Evolutionary conservation across 2,888 invertebrate genomes (phyloP), one percentile per base, ranked within the genome.

Genomic region (Eurytoma adleriae): DNA sequence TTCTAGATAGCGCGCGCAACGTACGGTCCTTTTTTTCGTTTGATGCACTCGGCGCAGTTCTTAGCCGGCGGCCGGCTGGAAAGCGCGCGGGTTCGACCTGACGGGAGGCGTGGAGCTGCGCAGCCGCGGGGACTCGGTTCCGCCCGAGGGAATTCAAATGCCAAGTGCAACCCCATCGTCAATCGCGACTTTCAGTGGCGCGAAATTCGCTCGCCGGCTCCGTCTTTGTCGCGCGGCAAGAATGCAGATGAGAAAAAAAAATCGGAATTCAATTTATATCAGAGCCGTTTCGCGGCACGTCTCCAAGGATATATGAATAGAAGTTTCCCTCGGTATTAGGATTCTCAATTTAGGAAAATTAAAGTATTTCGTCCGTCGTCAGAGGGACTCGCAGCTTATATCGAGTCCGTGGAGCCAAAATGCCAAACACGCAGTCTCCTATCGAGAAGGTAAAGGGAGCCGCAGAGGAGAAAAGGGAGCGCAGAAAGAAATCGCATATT

Each of bases 401-500:
- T 7, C 40, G 40, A 4, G 40, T 40, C 7, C 40, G 7, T 7
- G 40, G 40, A 40, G 40, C 40, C 40, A 40, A 40, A 40, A 40
- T 40, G 40, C n/a, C 30, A 62, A 62, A 62, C 27, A 62, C 30
- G 27, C 62, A 24, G 2, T 40, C 40, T 5, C n/a, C n/a, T 4
- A 64, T 64, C n/a, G 18, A 64, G 12, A 7, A 40, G 40, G 27
- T 16, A n/a, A 7, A 16, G n/a, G 14, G 54, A 3, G 54, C 54
- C 16, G 54, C 14, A n/a, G 13, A 56, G 27, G 61, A 75, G 30
- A 56, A 73, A 72, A 59, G 79, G 66, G 66, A 76, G 48, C 40
- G 74, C 52, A 75, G 80, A 75, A 70, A 69, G 71, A 57, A 59
- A 77, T 84, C 81, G 84, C 83, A 82, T 83, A 84, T 85, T 85